Percentiles rank a stretch among this genome's conserved stretches.
These are phyloP conservation scores for Perithous albicinctus DNA, from an alignment of 2,888 invertebrate genomes.

Conservation along the genomic window DNA sequence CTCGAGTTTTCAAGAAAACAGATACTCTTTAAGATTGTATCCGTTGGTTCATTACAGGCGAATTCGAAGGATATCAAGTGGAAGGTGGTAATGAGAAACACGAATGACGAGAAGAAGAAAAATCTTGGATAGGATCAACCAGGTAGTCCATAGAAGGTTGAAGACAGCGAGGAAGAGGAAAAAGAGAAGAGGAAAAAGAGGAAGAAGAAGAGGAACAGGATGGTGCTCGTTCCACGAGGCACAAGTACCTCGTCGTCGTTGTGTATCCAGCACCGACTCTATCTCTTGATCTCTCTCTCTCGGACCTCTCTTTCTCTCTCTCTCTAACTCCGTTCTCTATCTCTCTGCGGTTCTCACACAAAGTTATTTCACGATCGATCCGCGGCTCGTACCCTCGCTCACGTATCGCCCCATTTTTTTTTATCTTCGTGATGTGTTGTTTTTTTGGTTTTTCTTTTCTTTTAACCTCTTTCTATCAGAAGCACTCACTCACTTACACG, in stretches of 20 bases:
- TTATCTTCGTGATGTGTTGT: slow-evolving; percentile 34
- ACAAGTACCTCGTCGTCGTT: slow-evolving; percentile 44
- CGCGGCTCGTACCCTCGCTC: slow-evolving; percentile 78
- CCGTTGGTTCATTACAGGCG: background rate
- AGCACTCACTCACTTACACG: slow-evolving; percentile 31
- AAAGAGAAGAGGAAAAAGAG: slow-evolving; percentile 9
- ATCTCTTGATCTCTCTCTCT: slow-evolving; percentile 44
- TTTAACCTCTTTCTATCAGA: slow-evolving; percentile 16
- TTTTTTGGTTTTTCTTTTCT: slow-evolving; percentile 7
- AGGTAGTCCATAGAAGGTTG: background rate
- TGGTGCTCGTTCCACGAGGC: slow-evolving; percentile 47
- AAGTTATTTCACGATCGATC: slow-evolving; percentile 82
- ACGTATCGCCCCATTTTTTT: slow-evolving; percentile 80
- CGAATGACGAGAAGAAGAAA: slow-evolving; percentile 2
- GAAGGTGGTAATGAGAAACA: slow-evolving; percentile 16
- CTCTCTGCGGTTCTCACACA: slow-evolving; percentile 68
- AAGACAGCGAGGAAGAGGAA: background rate
- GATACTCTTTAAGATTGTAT: background rate
- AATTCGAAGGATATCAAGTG: background rate
- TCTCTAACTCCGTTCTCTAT: slow-evolving; percentile 38
- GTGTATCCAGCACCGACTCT: slow-evolving; percentile 47
- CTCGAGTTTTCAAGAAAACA: background rate
- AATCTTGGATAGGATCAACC: background rate
- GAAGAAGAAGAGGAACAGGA: slow-evolving; percentile 22
- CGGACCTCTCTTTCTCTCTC: slow-evolving; percentile 5